These are phyloP conservation scores for Natrix natrix DNA, from an alignment of 2,797 vertebrate species.

Conservation along the genomic window DNA sequence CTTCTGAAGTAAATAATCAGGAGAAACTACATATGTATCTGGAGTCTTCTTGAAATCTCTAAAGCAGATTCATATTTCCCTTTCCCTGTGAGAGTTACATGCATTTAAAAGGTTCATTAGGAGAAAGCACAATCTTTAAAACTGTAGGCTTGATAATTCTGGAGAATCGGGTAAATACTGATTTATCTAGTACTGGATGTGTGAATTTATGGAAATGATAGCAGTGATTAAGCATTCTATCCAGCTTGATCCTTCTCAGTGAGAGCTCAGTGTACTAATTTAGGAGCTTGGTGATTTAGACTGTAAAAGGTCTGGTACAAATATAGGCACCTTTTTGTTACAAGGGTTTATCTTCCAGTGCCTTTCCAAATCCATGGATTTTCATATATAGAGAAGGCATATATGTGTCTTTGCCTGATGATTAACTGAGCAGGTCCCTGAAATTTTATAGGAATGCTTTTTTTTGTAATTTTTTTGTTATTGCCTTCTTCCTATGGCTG, in stretches of 20 bases:
- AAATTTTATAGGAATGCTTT: not conserved
- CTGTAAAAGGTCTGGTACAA: not conserved
- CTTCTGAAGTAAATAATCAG: not conserved
- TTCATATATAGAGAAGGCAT: not conserved
- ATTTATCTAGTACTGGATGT: not conserved
- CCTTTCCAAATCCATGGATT: not conserved
- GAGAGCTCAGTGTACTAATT: not conserved
- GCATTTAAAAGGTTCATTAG: not conserved
- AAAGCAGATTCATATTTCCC: not conserved
- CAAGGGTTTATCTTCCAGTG: not conserved
- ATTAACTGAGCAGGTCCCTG: not conserved
- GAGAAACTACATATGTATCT: not conserved
- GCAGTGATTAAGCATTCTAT: not conserved
- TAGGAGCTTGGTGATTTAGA: not conserved
- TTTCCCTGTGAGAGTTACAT: not conserved
- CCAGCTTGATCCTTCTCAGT: not conserved
- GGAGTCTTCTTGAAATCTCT: constrained; percentile 9
- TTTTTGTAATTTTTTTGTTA: not conserved
- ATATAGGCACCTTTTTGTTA: not conserved
- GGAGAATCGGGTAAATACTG: not conserved
- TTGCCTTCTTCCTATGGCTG: not conserved
- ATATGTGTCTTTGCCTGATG: not conserved
- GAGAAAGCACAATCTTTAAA: not conserved
- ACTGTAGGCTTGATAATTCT: not conserved
- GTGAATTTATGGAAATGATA: not conserved